A percentile compares a stretch with the other conserved stretches of the same genome.
These are phyloP conservation scores for Elanoides forficatus DNA, from an alignment of 2,113 vertebrate species.

Conservation along the genomic window DNA sequence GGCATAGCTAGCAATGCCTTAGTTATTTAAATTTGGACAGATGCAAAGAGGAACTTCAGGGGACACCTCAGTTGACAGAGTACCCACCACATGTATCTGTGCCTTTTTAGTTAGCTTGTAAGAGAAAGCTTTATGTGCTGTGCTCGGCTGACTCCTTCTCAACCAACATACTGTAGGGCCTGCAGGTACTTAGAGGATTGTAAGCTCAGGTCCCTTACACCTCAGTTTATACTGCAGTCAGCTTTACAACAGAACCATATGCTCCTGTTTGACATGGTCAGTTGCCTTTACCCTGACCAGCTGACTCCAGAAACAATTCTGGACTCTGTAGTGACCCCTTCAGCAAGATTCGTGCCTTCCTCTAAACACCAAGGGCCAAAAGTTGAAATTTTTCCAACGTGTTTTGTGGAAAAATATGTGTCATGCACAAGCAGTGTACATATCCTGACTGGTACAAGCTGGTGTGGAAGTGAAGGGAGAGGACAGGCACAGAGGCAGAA, in stretches of 20 bases:
- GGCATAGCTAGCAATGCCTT: neutral
- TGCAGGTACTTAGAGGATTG: neutral
- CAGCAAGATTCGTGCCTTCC: neutral
- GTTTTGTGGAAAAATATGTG: neutral
- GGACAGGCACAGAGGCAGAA: neutral
- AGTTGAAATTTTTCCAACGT: neutral
- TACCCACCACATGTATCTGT: neutral
- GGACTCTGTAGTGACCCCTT: neutral
- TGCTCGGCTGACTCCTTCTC: neutral
- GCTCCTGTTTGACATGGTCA: neutral
- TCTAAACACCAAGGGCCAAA: neutral
- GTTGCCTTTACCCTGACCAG: neutral
- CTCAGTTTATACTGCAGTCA: neutral
- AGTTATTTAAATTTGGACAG: neutral
- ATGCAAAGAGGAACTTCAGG: neutral
- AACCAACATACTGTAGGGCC: neutral
- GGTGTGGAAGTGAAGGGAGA: neutral
- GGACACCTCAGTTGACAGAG: neutral
- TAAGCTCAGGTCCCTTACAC: neutral
- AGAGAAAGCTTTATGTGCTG: neutral
- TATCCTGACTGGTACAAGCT: neutral
- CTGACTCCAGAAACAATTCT: neutral
- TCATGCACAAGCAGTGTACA: neutral
- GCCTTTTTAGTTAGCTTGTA: neutral
- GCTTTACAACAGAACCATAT: rapidly evolving